Evolutionary conservation across 2,113 vertebrate genomes (phyloP).

Genomic region (Spermophilus dauricus): DNA sequence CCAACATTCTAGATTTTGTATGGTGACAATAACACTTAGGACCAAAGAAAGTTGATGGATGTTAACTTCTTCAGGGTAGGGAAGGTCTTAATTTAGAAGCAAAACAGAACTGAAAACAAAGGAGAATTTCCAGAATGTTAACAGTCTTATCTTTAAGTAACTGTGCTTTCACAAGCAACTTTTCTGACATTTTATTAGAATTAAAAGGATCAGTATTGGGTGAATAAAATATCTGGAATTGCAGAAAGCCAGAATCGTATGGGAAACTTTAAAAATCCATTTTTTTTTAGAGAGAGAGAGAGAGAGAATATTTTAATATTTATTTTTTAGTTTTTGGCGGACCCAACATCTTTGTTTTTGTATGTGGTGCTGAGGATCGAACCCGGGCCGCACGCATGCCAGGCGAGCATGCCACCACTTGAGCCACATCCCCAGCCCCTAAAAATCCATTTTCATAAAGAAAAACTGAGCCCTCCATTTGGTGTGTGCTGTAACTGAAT

Average conservation of each 20-base stretch:
- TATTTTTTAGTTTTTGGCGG: too few relatives aligned
- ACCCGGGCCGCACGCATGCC: too few relatives aligned
- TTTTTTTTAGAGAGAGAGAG: background rate
- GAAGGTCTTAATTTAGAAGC: constrained; percentile 7
- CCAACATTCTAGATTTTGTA: background rate
- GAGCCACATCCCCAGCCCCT: background rate
- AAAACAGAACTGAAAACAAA: constrained; percentile 25
- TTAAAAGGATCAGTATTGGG: background rate
- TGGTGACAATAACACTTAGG: background rate
- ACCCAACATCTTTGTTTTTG: too few relatives aligned
- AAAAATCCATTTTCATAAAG: constrained; percentile 32
- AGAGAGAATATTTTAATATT: too few relatives aligned
- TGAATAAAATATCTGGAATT: background rate
- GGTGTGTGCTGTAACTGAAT: background rate
- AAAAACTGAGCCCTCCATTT: background rate
- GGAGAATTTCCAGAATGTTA: constrained; percentile 5
- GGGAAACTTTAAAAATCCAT: constrained; percentile 26
- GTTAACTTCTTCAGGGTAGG: background rate
- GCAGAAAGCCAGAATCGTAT: constrained; percentile 1
- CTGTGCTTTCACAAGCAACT: background rate
- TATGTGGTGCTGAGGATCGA: too few relatives aligned
- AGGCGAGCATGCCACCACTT: too few relatives aligned
- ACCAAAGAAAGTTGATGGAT: background rate
- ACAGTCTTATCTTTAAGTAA: background rate
- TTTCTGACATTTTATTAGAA: constrained; percentile 45